These are phyloP conservation scores for Hemitrygon akajei DNA, from an alignment of 2,797 vertebrate genomes.

Conservation along the genomic window DNA sequence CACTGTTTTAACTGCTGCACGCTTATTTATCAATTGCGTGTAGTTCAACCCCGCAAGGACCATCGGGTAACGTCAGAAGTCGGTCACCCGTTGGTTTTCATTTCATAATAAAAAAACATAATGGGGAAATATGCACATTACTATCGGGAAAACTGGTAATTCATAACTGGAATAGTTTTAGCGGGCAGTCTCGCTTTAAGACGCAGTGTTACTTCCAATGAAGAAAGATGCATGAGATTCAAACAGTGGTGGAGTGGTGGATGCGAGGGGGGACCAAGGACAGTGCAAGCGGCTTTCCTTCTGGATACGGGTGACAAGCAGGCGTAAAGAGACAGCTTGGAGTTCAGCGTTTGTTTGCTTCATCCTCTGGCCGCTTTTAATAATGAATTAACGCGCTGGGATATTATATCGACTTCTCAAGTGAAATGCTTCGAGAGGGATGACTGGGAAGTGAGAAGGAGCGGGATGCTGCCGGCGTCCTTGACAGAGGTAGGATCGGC, in stretches of 20 bases:
- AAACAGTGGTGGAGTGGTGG: background rate
- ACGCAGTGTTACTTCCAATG: background rate
- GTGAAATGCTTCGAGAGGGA: background rate
- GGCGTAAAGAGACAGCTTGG: background rate
- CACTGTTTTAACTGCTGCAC: background rate
- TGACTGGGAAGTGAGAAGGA: conserved; percentile 4
- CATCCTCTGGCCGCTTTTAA: background rate
- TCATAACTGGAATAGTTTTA: background rate
- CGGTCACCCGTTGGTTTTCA: no score
- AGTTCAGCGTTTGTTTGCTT: background rate
- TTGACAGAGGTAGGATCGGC: background rate
- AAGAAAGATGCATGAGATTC: conserved; percentile 21
- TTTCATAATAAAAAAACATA: no score
- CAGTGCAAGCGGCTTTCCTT: background rate
- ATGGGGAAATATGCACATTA: background rate
- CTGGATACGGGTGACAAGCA: background rate
- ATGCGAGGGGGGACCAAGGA: background rate
- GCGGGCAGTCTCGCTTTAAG: conserved; percentile 19
- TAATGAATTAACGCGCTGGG: background rate
- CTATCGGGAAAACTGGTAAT: background rate
- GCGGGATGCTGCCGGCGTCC: background rate
- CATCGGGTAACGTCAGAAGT: background rate
- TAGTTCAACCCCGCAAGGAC: background rate
- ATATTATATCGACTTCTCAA: background rate
- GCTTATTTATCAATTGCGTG: background rate